Conservation (phyloP, 2,113 vertebrate genomes). For the Urocolius indicus region DNA sequence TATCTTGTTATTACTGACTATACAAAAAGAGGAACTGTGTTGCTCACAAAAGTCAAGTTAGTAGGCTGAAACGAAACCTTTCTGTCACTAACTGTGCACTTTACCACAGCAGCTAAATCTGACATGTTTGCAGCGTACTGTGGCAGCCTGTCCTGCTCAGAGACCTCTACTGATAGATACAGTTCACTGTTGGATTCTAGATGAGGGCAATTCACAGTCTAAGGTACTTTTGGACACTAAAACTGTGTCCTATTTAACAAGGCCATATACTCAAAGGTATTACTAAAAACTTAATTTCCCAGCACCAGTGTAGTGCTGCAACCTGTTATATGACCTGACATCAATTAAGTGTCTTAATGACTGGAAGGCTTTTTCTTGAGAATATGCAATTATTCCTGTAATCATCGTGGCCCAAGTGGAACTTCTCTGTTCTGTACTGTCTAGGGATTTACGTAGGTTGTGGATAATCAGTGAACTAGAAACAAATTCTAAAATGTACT, state of each 20-base stretch:
- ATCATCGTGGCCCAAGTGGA: neutral
- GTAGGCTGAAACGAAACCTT: neutral
- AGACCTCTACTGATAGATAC: neutral
- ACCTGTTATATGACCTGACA: neutral
- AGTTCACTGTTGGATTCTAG: neutral
- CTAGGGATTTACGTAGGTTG: neutral
- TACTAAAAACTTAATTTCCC: neutral
- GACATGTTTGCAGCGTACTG: neutral
- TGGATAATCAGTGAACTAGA: conserved; percentile 2
- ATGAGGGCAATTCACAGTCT: neutral
- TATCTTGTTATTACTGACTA: neutral
- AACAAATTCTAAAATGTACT: neutral
- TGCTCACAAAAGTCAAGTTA: neutral
- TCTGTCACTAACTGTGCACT: neutral
- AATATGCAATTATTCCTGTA: neutral
- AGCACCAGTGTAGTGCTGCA: neutral
- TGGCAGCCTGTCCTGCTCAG: neutral
- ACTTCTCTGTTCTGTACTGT: neutral
- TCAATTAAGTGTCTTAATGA: neutral
- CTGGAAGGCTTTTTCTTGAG: neutral
- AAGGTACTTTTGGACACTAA: neutral
- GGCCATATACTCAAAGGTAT: neutral
- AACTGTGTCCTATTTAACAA: neutral
- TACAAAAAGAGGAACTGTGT: neutral
- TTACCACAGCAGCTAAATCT: neutral